Evolutionary conservation across 2,888 invertebrate species (phyloP), one percentile per base, ranked within the genome.

Genomic region (Lasioglossum vierecki): DNA sequence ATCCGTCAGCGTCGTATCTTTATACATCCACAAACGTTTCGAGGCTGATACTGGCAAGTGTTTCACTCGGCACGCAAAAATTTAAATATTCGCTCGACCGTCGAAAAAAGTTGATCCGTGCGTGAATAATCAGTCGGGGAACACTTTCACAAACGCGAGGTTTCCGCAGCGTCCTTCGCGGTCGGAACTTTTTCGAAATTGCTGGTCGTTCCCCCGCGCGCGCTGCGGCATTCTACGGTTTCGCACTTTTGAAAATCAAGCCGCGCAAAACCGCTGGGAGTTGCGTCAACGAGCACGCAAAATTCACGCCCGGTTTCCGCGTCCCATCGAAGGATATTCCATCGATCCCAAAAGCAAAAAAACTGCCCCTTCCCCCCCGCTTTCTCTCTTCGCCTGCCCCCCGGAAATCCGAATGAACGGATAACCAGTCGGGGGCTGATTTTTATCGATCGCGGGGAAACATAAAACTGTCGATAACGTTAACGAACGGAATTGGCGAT

Each of bases 401-500:
- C n/a, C 35, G 35, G 66, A 35, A 66, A 35, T 18, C 15, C 35
- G 66, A 15, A 66, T 8, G 30, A 63, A 63, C 18, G 8, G 30
- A 30, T 18, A 30, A 18, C 57, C n/a, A 18, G 30, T 15, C 63
- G 26, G 6, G 70, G 41, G 41, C 78, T 39, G 83, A 87, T 86
- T 87, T 86, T 80, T 76, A 85, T 88, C 85, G 79, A 83, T 68
- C 68, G 82, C 80, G 79, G 73, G 71, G 82, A 80, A 80, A 89
- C 87, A 87, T 86, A 89, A 89, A 91, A 90, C 86, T 84, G 88
- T 88, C 88, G 90, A 89, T 86, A 85, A 73, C 90, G 90, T 86
- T 91, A 91, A 91, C 88, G 91, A 91, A 91, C 91, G 88, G 80
- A 88, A 88, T 90, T 88, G 89, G 86, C 85, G 89, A 87, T 91